Evolutionary conservation across 2,888 invertebrate genomes (phyloP), one percentile per base, ranked within the genome.

Genomic region (Orchestes rusci): DNA sequence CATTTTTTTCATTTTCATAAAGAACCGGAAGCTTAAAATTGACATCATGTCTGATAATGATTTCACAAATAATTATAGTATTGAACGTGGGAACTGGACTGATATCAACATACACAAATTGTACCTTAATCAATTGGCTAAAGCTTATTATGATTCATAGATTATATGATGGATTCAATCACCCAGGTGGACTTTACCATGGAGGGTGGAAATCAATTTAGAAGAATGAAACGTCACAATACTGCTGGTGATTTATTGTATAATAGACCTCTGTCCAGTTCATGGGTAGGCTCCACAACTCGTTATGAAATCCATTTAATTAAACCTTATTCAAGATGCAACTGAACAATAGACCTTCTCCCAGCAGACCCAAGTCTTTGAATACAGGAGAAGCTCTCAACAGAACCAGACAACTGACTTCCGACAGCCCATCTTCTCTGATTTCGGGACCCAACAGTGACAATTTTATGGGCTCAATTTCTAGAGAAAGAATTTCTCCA

Each of bases 201-300:
- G 27, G 49, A 55, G 17, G 37, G 53, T 3, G 76, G 48, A 66
- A 59, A 56, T 16, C 55, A 55, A 36, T 56, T 60, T 39, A 55
- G 71, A 53, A 69, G 69, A 45, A 68, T 76, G 47, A 74, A 73
- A 65, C 67, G 76, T 62, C 72, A 73, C 60, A 69, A 74, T 63
- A 76, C 76, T 3, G 60, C 65, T 12, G 68, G 71, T 32, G 76
- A 77, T 45, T 41, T 68, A 66, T 72, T 63, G 37, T 51, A 45
- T 49, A 34, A 32, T 41, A 7, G 15, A 3, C 33, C 33, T n/a
- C 41, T 16, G n/a, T n/a, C 32, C 10, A n/a, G 52, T 43, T 59
- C 59, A 5, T 63, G 58, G 60, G 64, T 64, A 55, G 61, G 59
- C 57, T 16, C 15, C 16, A 23, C 4, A 29, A 8, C 28, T 8